Conservation (phyloP, 2,888 invertebrate genomes). For the Drosophila siamana region DNA sequence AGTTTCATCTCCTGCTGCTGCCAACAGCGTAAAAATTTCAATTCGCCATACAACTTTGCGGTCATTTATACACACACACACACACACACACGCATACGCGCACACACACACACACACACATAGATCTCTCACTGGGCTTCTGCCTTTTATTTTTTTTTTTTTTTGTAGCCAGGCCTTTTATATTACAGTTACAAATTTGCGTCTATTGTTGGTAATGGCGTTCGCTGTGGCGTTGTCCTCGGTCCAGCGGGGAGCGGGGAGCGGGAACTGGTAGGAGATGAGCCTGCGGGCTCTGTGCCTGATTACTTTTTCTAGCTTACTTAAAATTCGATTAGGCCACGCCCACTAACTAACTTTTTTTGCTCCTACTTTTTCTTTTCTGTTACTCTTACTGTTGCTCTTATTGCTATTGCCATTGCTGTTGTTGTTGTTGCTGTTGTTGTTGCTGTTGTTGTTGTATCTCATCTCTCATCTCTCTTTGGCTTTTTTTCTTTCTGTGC, state of each 20-base stretch:
- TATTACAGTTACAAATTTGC: conserved; percentile 78
- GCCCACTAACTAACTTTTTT: conserved; percentile 78
- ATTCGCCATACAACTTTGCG: conserved; percentile 76
- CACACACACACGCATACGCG: conserved; percentile 31
- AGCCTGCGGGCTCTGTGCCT: conserved; percentile 64
- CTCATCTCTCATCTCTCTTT: conserved; percentile 10
- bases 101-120: conserved; percentile 27
- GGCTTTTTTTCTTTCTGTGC: conserved; percentile 18
- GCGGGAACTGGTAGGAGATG: not conserved
- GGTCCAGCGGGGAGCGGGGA: conserved; percentile 13
- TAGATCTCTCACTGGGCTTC: conserved; percentile 2
- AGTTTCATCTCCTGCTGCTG: conserved; percentile 40
- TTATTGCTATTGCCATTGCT: conserved; percentile 7
- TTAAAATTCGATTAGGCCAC: conserved; percentile 78
- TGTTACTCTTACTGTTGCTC: not conserved
- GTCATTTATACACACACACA: conserved; percentile 66
- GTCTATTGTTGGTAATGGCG: conserved; percentile 71
- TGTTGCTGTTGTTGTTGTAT: conserved; percentile 11
- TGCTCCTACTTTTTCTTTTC: conserved; percentile 9
- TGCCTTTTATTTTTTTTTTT: conserved; percentile 26
- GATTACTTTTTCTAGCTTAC: conserved; percentile 79
- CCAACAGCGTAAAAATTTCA: conserved; percentile 75
- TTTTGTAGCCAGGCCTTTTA: conserved; percentile 60
- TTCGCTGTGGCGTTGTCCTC: conserved; percentile 45
- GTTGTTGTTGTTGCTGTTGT: conserved; percentile 1